A percentile compares a stretch with the other conserved stretches of the same genome.
These are phyloP conservation scores for Xanthia togata DNA, from an alignment of 2,888 invertebrate species.

Conservation along the genomic window DNA sequence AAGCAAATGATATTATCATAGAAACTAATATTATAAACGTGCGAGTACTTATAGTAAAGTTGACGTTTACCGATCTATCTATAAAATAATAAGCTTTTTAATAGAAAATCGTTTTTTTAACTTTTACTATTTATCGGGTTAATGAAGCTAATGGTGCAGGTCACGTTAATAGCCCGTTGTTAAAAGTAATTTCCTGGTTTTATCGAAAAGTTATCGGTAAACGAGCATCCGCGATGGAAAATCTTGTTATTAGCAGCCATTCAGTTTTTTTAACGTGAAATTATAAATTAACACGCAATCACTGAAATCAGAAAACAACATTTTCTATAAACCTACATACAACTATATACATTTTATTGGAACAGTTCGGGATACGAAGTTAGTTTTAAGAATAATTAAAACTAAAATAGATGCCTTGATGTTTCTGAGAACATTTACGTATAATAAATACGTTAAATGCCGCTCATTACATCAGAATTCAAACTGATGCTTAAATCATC, in stretches of 20 bases:
- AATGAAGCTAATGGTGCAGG: slow-evolving; percentile 47
- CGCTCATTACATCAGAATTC: background rate
- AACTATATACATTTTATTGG: slow-evolving; percentile 14
- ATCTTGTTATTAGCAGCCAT: slow-evolving; percentile 35
- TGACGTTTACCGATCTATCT: background rate
- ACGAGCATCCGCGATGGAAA: slow-evolving; percentile 46
- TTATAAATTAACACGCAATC: slow-evolving; percentile 51
- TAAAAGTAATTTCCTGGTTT: slow-evolving; percentile 61
- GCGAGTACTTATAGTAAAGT: background rate
- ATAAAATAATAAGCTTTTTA: slow-evolving; percentile 11
- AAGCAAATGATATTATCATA: slow-evolving; percentile 1
- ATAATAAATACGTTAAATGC: slow-evolving; percentile 24
- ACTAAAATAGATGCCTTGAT: slow-evolving; percentile 39
- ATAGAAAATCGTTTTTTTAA: slow-evolving; percentile 30
- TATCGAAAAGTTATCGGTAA: slow-evolving; percentile 49
- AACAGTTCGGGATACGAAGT: slow-evolving; percentile 4
- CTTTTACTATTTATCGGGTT: slow-evolving; percentile 43
- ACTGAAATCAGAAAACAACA: slow-evolving; percentile 7
- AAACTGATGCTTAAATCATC: slow-evolving; percentile 1
- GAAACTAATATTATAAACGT: background rate
- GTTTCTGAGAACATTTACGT: slow-evolving; percentile 14
- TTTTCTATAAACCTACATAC: background rate
- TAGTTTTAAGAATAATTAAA: slow-evolving; percentile 37
- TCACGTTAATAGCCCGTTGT: slow-evolving; percentile 53
- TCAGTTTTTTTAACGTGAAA: slow-evolving; percentile 18